phyloP scores from a whole-genome alignment of 2,797 vertebrate species.

The Poeciliopsis gracilis region DNA sequence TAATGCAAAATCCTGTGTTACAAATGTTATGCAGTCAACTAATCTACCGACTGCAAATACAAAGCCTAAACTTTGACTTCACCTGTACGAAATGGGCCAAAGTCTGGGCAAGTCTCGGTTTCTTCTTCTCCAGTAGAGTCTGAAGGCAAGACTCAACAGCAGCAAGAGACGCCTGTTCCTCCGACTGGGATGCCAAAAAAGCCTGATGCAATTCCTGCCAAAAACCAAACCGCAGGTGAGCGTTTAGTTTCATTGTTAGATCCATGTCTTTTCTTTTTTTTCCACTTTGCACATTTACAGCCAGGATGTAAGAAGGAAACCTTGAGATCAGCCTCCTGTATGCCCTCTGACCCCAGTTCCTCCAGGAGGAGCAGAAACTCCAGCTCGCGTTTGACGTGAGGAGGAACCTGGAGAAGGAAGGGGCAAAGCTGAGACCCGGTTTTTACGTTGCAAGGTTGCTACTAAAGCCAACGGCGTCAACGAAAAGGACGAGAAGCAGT shows the following conservation, averaged over 20 bases:
- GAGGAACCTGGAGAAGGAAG: constrained; percentile 68
- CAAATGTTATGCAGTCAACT: background rate
- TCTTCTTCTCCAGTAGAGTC: constrained; percentile 79
- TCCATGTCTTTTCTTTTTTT: background rate
- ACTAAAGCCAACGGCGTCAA: background rate
- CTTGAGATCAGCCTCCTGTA: constrained; percentile 83
- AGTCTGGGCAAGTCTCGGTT: constrained; percentile 83
- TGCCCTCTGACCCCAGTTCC: constrained; percentile 83
- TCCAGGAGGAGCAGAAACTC: constrained; percentile 93
- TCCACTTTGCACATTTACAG: background rate
- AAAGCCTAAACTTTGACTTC: constrained; percentile 1
- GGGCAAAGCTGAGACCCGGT: background rate
- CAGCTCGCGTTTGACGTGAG: constrained; percentile 80
- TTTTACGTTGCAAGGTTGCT: background rate
- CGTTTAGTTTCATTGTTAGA: background rate
- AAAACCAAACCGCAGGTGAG: constrained; percentile 1
- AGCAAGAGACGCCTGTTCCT: constrained; percentile 45
- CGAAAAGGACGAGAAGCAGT: background rate
- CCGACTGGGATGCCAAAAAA: constrained; percentile 73
- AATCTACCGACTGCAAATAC: background rate
- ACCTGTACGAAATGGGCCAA: constrained; percentile 82
- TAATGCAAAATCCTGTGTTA: background rate
- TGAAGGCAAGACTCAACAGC: constrained; percentile 81
- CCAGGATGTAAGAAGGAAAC: constrained; percentile 62
- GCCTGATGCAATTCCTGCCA: constrained; percentile 87